Evolutionary conservation across 2,113 vertebrate species (phyloP).

Genomic region (Chascanopsetta lugubris): DNA sequence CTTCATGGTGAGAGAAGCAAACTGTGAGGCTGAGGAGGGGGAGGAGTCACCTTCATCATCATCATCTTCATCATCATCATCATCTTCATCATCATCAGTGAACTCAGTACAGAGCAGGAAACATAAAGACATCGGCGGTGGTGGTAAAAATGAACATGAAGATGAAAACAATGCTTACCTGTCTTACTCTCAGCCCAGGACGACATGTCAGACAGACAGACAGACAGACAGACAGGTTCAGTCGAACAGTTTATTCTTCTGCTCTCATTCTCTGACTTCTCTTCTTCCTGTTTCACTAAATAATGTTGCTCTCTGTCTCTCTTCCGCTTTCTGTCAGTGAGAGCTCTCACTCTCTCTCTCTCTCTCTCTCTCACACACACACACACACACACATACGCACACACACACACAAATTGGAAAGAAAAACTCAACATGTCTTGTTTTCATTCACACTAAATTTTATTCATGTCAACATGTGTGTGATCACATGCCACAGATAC

Average conservation of each 20-base stretch:
- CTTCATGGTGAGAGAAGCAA: constrained; percentile 93
- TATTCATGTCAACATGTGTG: constrained; percentile 43
- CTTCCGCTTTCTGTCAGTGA: constrained; percentile 3
- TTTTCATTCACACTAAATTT: constrained; percentile 43
- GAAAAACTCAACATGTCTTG: not conserved
- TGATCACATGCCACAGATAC: constrained; percentile 49
- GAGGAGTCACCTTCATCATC: no score
- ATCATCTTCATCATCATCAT: not conserved
- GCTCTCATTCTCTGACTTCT: constrained; percentile 34
- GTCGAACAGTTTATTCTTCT: not conserved
- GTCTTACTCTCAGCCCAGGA: constrained; percentile 52
- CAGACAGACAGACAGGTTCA: not conserved
- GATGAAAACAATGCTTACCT: constrained; percentile 40
- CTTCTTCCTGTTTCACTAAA: no score
- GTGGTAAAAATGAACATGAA: constrained; percentile 8
- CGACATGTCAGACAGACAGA: constrained; percentile 44
- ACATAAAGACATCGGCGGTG: not conserved
- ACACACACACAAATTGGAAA: not conserved
- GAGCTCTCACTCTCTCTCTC: not conserved
- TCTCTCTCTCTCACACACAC: constrained; percentile 41
- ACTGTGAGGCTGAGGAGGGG: constrained; percentile 85
- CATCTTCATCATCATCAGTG: not conserved
- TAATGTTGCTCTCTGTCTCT: constrained; percentile 26
- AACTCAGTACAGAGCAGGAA: constrained; percentile 21
- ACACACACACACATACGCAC: no score